A percentile compares a stretch with the other conserved stretches of the same genome.
Evolutionary conservation across 2,888 invertebrate genomes (phyloP).

Genomic region (Zaprionus obscuricornis): DNA sequence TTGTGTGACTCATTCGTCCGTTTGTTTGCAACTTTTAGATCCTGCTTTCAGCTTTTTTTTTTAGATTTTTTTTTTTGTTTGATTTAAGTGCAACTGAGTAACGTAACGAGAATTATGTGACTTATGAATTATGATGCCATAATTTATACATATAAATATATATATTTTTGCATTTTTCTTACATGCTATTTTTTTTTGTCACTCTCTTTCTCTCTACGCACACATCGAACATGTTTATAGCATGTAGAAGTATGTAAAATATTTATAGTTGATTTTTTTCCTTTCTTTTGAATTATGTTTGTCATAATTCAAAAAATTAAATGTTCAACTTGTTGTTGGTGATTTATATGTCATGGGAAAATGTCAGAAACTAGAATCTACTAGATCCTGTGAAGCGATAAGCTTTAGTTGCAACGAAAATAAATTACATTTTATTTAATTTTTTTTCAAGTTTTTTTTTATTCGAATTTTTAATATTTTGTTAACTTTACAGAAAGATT

Average conservation of each 20-base stretch:
- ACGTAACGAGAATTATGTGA: constrained; percentile 4
- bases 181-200: too few species aligned
- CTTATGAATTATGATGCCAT: constrained; percentile 32
- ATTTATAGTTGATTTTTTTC: constrained; percentile 2
- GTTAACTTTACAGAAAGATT: too few species aligned
- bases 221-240: too few species aligned
- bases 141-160: constrained; percentile 38
- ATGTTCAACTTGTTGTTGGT: neutral
- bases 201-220: too few species aligned
- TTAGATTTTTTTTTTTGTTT: constrained; percentile 2
- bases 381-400: too few species aligned
- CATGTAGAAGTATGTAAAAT: too few species aligned
- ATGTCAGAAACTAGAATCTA: neutral
- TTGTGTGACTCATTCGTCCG: too few species aligned
- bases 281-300: neutral
- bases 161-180: neutral
- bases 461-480: too few species aligned
- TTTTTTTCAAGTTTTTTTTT: too few species aligned
- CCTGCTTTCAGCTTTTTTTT: neutral
- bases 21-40: constrained; percentile 1
- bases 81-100: constrained; percentile 14
- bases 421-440: too few species aligned
- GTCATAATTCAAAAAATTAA: constrained; percentile 3
- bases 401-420: too few species aligned
- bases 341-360: constrained; percentile 2